Base-by-base conservation (phyloP, 2,113 vertebrate genomes). In the Solea senegalensis region DNA sequence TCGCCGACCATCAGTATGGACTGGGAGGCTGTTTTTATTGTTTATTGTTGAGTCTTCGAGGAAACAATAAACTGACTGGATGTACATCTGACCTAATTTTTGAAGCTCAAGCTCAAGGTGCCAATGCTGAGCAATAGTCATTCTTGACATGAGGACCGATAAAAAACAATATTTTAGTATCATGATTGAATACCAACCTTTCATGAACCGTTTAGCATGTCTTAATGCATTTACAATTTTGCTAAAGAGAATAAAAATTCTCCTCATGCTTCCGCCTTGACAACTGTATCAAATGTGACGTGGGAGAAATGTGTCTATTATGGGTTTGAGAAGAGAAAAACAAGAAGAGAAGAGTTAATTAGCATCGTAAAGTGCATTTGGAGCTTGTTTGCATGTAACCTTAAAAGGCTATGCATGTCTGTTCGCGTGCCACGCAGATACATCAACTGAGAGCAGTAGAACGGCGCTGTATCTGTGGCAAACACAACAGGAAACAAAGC, bases 391-490 rank as follows among this genome's bases (percentile, higher is more conserved):
- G 86, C 72, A 28, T 78, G 67, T 86, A 78, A 87, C 88, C 82
- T 87, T 88, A 86, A 21, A 65, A 77, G 78, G 81, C 75, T 43
- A 85, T 46, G 60, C 76, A 78, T 89, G 78, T 84, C 69, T 88
- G 87, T 91, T 86, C 86, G 84, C 83, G 80, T 67, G 58, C 83
- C 69, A 79, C 65, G 71, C 85, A 90, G 91, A 90, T 76, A 88
- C 85, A 89, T 87, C 59, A 80, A 66, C 78, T 75, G 80, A 82
- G 86, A 89, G 89, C 21, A 27, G 51, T 27, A 84, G 76, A 88
- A 83, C 69, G 86, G 66, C 67, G 54, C 72, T 72, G 73, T 74
- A 80, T 88, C 76, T 82, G 72, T 53, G 54, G 62, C 66, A 78
- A 79, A 83, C 81, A 78, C 63, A 83, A 82, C 78, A 71, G 76